These are phyloP conservation scores for Spilosoma lubricipeda DNA, from an alignment of 2,888 invertebrate species.

Conservation along the genomic window DNA sequence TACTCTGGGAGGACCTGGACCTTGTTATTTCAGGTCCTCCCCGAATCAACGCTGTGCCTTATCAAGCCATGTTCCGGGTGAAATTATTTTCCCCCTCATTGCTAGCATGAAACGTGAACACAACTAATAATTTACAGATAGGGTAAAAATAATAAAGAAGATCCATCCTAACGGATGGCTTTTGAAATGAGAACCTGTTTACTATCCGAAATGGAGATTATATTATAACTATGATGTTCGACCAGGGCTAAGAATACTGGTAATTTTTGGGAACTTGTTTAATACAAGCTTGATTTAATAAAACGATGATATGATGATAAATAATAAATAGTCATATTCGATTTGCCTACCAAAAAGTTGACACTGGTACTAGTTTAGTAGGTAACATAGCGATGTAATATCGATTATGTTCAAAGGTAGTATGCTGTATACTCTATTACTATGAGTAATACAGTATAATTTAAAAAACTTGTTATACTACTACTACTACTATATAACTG, in stretches of 20 bases:
- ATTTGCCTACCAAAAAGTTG: background rate
- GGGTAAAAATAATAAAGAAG: too few species aligned
- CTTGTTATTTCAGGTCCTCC: too few species aligned
- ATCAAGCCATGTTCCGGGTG: too few species aligned
- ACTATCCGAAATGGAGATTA: background rate
- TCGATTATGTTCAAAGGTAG: background rate
- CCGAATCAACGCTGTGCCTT: too few species aligned
- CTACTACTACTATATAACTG: too few species aligned
- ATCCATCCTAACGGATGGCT: background rate
- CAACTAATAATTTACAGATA: too few species aligned
- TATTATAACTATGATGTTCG: background rate
- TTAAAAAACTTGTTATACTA: background rate
- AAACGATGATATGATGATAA: background rate
- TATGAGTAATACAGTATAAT: background rate
- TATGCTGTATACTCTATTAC: too few species aligned
- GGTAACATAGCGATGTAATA: background rate
- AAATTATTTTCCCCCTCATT: too few species aligned
- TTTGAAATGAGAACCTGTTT: background rate
- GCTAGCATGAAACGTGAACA: too few species aligned
- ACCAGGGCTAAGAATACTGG: background rate
- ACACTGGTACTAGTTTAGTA: background rate
- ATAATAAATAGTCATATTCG: background rate
- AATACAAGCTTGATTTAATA: slow-evolving; percentile 1
- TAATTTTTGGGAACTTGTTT: background rate
- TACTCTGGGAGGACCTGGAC: too few species aligned